phyloP scores from a whole-genome alignment of 2,888 invertebrate genomes.

The Oligia fasciuncula region DNA sequence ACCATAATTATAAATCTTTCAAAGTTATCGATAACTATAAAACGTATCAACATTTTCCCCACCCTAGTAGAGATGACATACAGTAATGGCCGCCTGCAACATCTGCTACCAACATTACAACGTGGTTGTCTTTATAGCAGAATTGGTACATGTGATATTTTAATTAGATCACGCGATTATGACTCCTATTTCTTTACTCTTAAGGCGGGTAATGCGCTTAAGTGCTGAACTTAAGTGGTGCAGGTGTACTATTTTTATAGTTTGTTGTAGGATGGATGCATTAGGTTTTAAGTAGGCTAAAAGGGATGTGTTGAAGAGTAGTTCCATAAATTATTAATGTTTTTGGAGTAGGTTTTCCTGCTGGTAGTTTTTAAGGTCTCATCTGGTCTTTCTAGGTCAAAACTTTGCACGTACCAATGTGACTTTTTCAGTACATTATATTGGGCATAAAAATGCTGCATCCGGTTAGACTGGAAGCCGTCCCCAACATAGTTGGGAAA shows the following conservation, averaged over 20 bases:
- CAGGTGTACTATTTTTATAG: conserved; percentile 67
- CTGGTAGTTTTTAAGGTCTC: neutral
- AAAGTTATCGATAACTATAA: conserved; percentile 9
- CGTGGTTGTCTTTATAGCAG: conserved; percentile 76
- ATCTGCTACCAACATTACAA: conserved; percentile 85
- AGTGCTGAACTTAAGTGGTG: conserved; percentile 66
- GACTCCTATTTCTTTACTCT: conserved; percentile 45
- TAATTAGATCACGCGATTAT: conserved; percentile 65
- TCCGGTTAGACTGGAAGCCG: no score
- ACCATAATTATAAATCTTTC: no score
- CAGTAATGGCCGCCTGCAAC: conserved; percentile 86
- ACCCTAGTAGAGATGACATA: conserved; percentile 84
- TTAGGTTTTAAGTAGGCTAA: conserved; percentile 50
- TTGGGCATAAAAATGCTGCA: neutral
- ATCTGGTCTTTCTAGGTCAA: neutral
- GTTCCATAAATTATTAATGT: conserved; percentile 40
- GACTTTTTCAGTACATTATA: neutral
- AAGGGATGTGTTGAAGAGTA: conserved; percentile 18
- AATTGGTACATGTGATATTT: conserved; percentile 69
- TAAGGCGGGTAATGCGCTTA: conserved; percentile 54
- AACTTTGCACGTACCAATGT: neutral
- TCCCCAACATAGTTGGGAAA: no score
- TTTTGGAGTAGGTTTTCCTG: conserved; percentile 20
- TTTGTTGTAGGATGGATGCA: conserved; percentile 49
- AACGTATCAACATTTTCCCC: conserved; percentile 54